Conservation (phyloP, 2,888 invertebrate genomes). For the Sinentomon sp. region DNA sequence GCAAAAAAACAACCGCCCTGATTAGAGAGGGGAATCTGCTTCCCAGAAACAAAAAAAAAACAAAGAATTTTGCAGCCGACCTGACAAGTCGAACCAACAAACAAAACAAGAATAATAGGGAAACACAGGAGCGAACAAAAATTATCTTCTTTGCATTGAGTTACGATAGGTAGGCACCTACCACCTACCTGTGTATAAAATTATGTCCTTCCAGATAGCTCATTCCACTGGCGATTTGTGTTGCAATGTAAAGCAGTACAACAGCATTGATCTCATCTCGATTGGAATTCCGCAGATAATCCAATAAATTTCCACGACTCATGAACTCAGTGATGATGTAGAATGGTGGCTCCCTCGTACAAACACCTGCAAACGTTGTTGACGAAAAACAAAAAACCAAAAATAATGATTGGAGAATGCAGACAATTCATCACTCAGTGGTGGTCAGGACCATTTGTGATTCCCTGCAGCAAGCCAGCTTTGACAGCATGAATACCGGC, state of each 20-base stretch:
- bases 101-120: no score
- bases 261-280: slow-evolving; percentile 73
- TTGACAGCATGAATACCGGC: no score
- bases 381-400: slow-evolving; percentile 2
- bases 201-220: slow-evolving; percentile 82
- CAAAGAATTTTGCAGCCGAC: no score
- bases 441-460: no score
- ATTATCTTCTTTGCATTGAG: no score
- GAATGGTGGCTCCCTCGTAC: slow-evolving; percentile 93
- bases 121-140: no score
- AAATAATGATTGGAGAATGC: neutral
- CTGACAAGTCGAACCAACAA: no score
- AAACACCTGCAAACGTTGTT: slow-evolving; percentile 40
- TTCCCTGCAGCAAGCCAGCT: no score
- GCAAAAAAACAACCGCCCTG: no score
- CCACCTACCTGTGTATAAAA: slow-evolving; percentile 56
- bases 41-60: no score
- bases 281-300: slow-evolving; percentile 68
- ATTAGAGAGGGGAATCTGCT: no score
- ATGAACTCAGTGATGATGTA: slow-evolving; percentile 99
- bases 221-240: slow-evolving; percentile 99
- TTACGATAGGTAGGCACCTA: neutral
- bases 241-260: slow-evolving; percentile 93
- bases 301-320: slow-evolving; percentile 90
- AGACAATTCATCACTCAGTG: no score